Evolutionary conservation across 2,797 vertebrate genomes (phyloP), one percentile per base, ranked within the genome.

Genomic region (Dallia pectoralis): DNA sequence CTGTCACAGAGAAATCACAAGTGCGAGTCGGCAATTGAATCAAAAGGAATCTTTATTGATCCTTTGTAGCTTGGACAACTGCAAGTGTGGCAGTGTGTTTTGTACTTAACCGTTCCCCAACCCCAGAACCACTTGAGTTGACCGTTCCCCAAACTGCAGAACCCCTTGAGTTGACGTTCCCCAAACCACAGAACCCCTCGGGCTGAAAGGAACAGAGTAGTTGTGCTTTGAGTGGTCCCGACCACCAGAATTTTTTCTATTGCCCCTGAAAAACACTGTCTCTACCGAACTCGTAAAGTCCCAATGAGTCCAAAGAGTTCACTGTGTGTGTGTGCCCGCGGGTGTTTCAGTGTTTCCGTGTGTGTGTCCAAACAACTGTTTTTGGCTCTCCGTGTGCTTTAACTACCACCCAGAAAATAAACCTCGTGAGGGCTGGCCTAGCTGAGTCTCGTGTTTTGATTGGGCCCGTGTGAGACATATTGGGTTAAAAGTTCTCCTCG

Each of bases 401-500:
- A 73, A 25, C 82, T 86, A 59, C 82, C 87, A 59, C 81, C 86
- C 62, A 80, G 79, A 83, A 85, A 83, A 62, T 79, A 78, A 84
- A 79, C 82, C 76, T 75, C 79, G 74, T 48, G 12, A 73, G 82
- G 78, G 81, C 77, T 40, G 82, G 82, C 74, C 84, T 68, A 81
- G 80, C 84, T 56, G 48, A 68, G 74, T 74, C 79, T 71, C 70
- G 76, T 86, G 80, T 86, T 86, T 81, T 81, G 75, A 22, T 86
- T 82, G 74, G 80, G 74, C 76, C 82, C 71, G 73, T 19, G 53
- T 40, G 56, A 75, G 47, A 80, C 73, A 70, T 77, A 72, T 68
- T 2, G 80, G 80, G 86, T 87, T 88, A 88, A 82, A 86, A 87
- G 83, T 87, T 87, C 84, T 72, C 71, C 40, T 53, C 1, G 64